Percentiles rank a stretch among this genome's conserved stretches.
phyloP scores from a whole-genome alignment of 64 coral and sea anemone species.

The Anthopleura sola region DNA sequence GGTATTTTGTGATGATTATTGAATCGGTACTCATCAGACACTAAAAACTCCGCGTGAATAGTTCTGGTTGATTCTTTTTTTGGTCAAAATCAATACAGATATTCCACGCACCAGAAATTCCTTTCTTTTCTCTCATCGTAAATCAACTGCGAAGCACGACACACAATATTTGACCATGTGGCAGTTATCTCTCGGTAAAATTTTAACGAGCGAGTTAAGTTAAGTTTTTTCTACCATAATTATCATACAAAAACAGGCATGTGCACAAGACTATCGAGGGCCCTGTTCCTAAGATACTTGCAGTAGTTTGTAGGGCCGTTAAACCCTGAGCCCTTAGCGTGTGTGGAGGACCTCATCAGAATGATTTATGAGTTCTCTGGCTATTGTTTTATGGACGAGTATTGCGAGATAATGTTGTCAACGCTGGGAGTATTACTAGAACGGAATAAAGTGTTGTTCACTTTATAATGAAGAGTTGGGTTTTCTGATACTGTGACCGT shows the following conservation, averaged over 20 bases:
- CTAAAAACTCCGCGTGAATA: neutral
- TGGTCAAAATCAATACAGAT: neutral
- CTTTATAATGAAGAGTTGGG: conserved; percentile 3
- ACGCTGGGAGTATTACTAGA: conserved; percentile 7
- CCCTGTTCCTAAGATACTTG: conserved; percentile 12
- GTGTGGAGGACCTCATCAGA: conserved; percentile 1
- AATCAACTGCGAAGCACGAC: neutral
- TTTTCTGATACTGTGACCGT: neutral
- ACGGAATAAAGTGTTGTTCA: conserved; percentile 9
- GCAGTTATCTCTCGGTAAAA: neutral
- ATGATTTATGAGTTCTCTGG: conserved; percentile 22
- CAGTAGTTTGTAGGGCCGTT: conserved; percentile 6
- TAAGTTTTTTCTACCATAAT: neutral
- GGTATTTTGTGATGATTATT: neutral
- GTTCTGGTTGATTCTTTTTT: neutral
- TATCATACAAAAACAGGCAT: conserved; percentile 10
- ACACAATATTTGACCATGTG: conserved; percentile 12
- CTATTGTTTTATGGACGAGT: conserved; percentile 20
- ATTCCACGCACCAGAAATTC: neutral
- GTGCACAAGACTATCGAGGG: neutral
- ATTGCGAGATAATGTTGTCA: conserved; percentile 22
- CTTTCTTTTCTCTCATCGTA: neutral
- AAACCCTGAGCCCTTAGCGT: conserved; percentile 12
- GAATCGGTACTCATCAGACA: neutral
- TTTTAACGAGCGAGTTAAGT: conserved; percentile 4